These are phyloP conservation scores for Hypothenemus hampei DNA, from an alignment of 1,140 invertebrate genomes.

Conservation along the genomic window DNA sequence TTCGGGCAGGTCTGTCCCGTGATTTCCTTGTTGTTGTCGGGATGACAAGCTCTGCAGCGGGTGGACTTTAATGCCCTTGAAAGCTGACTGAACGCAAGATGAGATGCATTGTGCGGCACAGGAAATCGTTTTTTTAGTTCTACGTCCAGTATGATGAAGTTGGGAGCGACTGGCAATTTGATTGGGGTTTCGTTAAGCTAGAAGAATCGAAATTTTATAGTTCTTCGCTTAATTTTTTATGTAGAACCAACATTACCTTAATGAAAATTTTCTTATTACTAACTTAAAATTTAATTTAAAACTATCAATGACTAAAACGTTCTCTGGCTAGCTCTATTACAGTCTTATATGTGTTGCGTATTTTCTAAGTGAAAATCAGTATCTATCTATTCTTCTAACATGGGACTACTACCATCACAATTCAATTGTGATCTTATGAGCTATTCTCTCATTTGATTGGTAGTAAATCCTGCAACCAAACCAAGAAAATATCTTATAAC, in stretches of 20 bases:
- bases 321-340: constrained; percentile 19
- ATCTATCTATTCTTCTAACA: constrained; percentile 1
- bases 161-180: not conserved
- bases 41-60: constrained; percentile 39
- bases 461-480: constrained; percentile 12
- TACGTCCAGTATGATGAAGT: constrained; percentile 31
- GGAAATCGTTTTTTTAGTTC: constrained; percentile 16
- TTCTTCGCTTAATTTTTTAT: not conserved
- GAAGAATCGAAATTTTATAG: not conserved
- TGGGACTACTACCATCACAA: constrained; percentile 20
- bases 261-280: not conserved
- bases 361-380: constrained; percentile 3
- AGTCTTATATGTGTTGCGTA: constrained; percentile 21
- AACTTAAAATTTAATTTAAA: constrained; percentile 2
- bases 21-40: constrained; percentile 37
- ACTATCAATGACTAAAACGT: constrained; percentile 1
- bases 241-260: not conserved
- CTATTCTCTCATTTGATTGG: constrained; percentile 2
- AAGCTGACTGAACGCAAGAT: constrained; percentile 7
- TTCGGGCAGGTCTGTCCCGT: constrained; percentile 46
- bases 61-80: constrained; percentile 28
- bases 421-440: constrained; percentile 9
- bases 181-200: constrained; percentile 1
- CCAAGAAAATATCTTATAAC: not conserved
- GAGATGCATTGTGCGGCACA: constrained; percentile 12